Percentiles rank a stretch among this genome's conserved stretches.
Evolutionary conservation across 2,113 vertebrate genomes (phyloP).

Genomic region (Rhinoptilus africanus): DNA sequence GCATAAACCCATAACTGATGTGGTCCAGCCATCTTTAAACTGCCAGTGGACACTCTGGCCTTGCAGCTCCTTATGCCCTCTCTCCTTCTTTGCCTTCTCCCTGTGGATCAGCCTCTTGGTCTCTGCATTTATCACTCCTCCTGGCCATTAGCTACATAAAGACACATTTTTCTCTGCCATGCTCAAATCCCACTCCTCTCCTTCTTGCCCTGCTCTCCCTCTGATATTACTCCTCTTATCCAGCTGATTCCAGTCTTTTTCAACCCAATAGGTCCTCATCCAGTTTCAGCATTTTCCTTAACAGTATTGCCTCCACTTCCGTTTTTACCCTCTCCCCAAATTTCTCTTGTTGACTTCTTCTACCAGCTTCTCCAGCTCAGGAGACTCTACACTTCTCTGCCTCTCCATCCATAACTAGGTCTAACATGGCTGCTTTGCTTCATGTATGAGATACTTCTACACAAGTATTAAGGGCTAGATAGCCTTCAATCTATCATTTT

Average conservation of each 20-base stretch:
- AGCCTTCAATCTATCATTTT: neutral
- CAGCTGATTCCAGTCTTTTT: neutral
- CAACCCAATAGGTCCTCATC: neutral
- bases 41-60: accelerated
- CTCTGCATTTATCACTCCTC: neutral
- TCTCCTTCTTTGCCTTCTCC: neutral
- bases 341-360: neutral
- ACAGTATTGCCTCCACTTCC: neutral
- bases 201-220: neutral
- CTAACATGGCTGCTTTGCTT: neutral
- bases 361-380: neutral
- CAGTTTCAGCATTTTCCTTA: neutral
- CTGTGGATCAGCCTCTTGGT: neutral
- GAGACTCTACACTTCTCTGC: neutral
- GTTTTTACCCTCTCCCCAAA: neutral
- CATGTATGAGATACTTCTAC: neutral
- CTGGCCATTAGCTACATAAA: neutral
- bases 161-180: neutral
- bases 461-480: neutral
- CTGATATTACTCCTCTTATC: neutral
- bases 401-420: neutral
- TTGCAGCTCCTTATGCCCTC: neutral
- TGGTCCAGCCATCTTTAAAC: neutral
- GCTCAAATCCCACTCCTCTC: neutral
- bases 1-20: neutral